Evolutionary conservation across 2,888 invertebrate species (phyloP).

Genomic region (Cataglyphis albicans): DNA sequence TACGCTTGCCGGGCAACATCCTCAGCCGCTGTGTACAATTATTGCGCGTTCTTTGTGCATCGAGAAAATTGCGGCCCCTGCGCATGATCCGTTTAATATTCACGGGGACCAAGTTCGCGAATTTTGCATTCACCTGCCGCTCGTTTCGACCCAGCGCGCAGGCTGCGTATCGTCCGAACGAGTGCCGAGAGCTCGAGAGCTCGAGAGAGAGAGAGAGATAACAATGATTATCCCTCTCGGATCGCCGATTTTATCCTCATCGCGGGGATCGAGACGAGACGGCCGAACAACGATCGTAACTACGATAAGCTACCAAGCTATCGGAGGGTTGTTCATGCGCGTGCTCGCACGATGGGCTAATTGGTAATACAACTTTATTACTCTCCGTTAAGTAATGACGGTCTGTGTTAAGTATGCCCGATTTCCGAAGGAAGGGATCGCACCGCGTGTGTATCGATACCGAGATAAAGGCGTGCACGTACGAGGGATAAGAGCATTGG

Average conservation of each 20-base stretch:
- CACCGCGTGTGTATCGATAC: constrained; percentile 72
- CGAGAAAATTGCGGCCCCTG: constrained; percentile 32
- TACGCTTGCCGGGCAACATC: neutral
- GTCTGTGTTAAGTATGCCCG: constrained; percentile 73
- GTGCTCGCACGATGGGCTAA: constrained; percentile 74
- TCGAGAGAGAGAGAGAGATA: constrained; percentile 37
- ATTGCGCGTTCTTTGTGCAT: constrained; percentile 42
- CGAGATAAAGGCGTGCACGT: constrained; percentile 75
- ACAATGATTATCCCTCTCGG: constrained; percentile 67
- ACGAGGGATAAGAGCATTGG: constrained; percentile 67
- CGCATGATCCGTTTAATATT: constrained; percentile 35
- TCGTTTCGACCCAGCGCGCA: constrained; percentile 12
- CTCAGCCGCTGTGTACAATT: constrained; percentile 37
- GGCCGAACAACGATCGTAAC: constrained; percentile 60
- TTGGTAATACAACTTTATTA: constrained; percentile 83
- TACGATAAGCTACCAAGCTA: constrained; percentile 67
- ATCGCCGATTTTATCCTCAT: constrained; percentile 70
- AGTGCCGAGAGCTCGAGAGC: constrained; percentile 36
- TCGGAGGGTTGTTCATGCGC: constrained; percentile 63
- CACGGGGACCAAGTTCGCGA: constrained; percentile 49
- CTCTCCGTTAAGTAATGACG: constrained; percentile 82
- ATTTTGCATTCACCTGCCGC: constrained; percentile 44
- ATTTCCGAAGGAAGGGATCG: constrained; percentile 79
- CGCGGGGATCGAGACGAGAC: constrained; percentile 66
- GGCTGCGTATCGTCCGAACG: neutral